Evolutionary conservation across 2,113 vertebrate genomes (phyloP), one percentile per base, ranked within the genome.

Genomic region (Donacobius atricapilla): DNA sequence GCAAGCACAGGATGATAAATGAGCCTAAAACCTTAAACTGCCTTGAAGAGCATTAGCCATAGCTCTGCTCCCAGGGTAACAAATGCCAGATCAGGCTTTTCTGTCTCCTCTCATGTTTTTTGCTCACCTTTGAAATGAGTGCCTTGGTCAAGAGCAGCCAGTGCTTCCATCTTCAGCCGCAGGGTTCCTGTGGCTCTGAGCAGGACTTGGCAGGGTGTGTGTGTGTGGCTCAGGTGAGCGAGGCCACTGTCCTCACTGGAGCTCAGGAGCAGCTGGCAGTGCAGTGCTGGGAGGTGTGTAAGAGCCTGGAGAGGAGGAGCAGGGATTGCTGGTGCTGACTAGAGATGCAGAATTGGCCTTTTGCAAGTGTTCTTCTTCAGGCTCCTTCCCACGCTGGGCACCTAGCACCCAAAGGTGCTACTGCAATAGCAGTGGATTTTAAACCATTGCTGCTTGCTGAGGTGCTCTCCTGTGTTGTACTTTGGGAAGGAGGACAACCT

Each of bases 391-490:
- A 17, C 1, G 0, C 33, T 56, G 77, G 45, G 15, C 44, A 45
- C 20, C 30, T 37, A 40, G 24, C 47, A 50, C 47, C 48, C 2
- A 2, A 6, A n/a, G 61, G 28, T 21, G 7, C 61, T 16, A 0
- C 13, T 27, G 48, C 24, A 27, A 6, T 3, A 37, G 56, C 21
- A 9, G 33, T 39, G 48, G 39, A 4, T 65, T 61, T 61, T 33
- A 44, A 80, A 27, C 11, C 21, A 10, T 13, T 69, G 33, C 77
- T 80, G 51, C 22, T 33, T 33, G 33, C 20, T 54, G 71, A 48
- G 18, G 31, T 53, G 37, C 42, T 80, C 2, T 39, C 24, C 22
- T 71, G 53, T 31, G 5, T 35, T 0, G 0, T n/a, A 0, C 42
- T 47, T 35, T 42, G 73, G 64, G 50, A 50, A 87, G 44, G 39